Conservation (phyloP, 2,113 vertebrate species). For the Periophthalmodon schlosseri region DNA sequence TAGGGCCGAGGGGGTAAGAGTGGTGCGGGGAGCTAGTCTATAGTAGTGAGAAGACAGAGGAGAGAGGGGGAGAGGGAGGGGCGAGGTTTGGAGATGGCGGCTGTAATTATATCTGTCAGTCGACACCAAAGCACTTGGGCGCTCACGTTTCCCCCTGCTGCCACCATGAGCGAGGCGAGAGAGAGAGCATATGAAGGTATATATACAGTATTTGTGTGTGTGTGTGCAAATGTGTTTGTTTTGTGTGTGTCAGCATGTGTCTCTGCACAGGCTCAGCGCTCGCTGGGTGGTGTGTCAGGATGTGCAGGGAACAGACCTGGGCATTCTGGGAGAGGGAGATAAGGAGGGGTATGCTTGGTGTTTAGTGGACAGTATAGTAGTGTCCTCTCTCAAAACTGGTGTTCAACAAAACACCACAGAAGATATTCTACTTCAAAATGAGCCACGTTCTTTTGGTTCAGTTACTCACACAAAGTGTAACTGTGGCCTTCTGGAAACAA, state of each 20-base stretch:
- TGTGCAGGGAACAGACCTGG: slow-evolving; percentile 65
- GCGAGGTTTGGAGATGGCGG: slow-evolving; percentile 56
- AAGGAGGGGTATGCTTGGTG: slow-evolving; percentile 59
- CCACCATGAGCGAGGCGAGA: slow-evolving; percentile 37
- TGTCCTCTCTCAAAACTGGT: slow-evolving; percentile 35
- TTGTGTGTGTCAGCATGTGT: slow-evolving; percentile 53
- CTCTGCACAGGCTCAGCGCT: slow-evolving; percentile 40
- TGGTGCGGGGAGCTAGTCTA: slow-evolving; percentile 32
- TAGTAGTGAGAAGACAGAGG: slow-evolving; percentile 37
- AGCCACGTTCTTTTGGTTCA: slow-evolving; percentile 13
- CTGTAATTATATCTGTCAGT: slow-evolving; percentile 77
- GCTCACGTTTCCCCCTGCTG: slow-evolving; percentile 61
- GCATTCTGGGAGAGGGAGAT: slow-evolving; percentile 67
- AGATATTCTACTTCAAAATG: background rate
- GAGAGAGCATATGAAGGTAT: slow-evolving; percentile 3
- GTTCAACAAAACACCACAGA: slow-evolving; percentile 16
- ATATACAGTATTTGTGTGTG: slow-evolving; percentile 5
- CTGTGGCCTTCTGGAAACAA: background rate
- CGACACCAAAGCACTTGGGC: slow-evolving; percentile 73
- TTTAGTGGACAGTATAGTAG: slow-evolving; percentile 54
- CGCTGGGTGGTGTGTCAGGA: slow-evolving; percentile 40
- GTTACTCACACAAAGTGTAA: background rate
- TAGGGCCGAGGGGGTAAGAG: slow-evolving; percentile 64
- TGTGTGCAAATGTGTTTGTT: slow-evolving; percentile 40
- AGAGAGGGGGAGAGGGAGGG: slow-evolving; percentile 16